phyloP scores from a whole-genome alignment of 2,113 vertebrate genomes.

The human region GRCh38 chr13:33938001-33938500 shows the following conservation, averaged over 20 bases:
- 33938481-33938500: background rate
- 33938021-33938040: background rate
- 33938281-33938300: background rate
- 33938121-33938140: background rate
- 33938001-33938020: background rate
- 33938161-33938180: background rate
- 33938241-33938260: background rate
- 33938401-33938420: background rate
- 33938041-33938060: background rate
- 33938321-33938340: background rate
- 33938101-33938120: background rate
- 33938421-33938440: background rate
- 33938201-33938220: background rate
- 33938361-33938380: background rate
- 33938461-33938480: background rate
- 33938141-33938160: background rate
- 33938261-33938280: background rate
- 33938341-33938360: background rate
- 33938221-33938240: background rate
- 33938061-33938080: background rate
- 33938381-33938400: background rate
- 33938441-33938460: background rate
- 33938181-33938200: background rate
- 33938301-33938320: background rate
- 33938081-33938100: background rate